Base-by-base conservation (phyloP, 2,888 invertebrate genomes). In the Zhengitettix transpicula region DNA sequence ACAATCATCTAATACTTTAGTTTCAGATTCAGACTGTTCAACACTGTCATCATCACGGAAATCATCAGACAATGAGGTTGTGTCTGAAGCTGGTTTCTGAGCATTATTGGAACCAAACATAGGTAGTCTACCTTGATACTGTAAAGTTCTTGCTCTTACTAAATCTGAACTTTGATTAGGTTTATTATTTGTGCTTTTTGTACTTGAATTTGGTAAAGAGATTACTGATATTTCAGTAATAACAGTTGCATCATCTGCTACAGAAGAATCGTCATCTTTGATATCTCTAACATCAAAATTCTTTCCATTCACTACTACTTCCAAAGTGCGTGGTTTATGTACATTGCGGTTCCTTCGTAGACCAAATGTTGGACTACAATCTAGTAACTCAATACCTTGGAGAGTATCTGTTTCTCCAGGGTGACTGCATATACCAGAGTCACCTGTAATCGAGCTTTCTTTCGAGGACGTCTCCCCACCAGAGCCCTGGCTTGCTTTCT, bases 281-380 rank as follows among this genome's bases (percentile, higher is more conserved):
- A 84, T 73, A 68, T 89, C 88, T 41, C 83, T 74, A 3, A 89
- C 82, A 65, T 89, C 87, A 72, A 89, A 89, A 65, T 80, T 84
- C 68, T 87, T 85, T 0, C 84, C 77, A 51, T 78, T 80, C 73
- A 87, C 82, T 44, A 86, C 81, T 80, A 88, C 83, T 71, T 86
- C 83, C 52, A 88, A 73, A 69, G 84, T 85, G 57, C 88, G 77
- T 1, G 84, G 82, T 44, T 60, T 60, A 28, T 58, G 58, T 8
- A 55, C 28, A n/a, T 55, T 52, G 10, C 78, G 73, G 55, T 67
- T 64, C 55, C 69, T 66, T 8, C 61, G 65, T 10, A 66, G 66
- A n/a, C 69, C 69, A 40, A 70, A 70, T 9, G 73, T 69, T 0
- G 73, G 72, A 28, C 68, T 67, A 5, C 64, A 63, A 51, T 75